Evolutionary conservation across 2,888 invertebrate genomes (phyloP).

Genomic region (Nomada flava): DNA sequence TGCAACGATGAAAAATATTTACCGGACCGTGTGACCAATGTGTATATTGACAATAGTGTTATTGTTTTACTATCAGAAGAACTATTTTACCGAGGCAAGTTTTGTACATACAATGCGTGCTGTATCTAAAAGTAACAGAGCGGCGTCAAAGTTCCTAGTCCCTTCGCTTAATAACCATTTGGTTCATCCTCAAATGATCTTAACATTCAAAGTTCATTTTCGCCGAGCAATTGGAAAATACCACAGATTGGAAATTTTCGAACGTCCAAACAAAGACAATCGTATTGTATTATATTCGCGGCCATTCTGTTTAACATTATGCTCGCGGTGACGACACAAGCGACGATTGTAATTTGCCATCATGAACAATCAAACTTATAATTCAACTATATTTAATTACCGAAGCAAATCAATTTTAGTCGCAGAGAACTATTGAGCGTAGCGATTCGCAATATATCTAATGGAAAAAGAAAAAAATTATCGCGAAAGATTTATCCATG

Average conservation of each 20-base stretch:
- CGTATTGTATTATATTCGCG: too few relatives aligned
- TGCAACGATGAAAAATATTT: slow-evolving; percentile 41
- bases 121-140: slow-evolving; percentile 1
- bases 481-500: neutral
- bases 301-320: too few relatives aligned
- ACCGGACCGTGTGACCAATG: slow-evolving; percentile 11
- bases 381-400: too few relatives aligned
- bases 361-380: too few relatives aligned
- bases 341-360: too few relatives aligned
- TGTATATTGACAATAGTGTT: neutral
- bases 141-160: neutral
- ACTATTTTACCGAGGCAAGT: neutral
- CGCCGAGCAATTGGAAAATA: neutral
- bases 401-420: too few relatives aligned
- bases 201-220: too few relatives aligned
- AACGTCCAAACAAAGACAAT: neutral
- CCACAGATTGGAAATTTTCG: neutral
- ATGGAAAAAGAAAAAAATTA: neutral
- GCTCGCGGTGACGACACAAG: too few relatives aligned
- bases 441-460: neutral
- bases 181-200: too few relatives aligned
- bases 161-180: neutral
- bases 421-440: too few relatives aligned
- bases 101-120: neutral
- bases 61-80: neutral